Evolutionary conservation across 2,797 vertebrate genomes (phyloP), one percentile per base, ranked within the genome.

Genomic region (Pteronotus mesoamericanus): DNA sequence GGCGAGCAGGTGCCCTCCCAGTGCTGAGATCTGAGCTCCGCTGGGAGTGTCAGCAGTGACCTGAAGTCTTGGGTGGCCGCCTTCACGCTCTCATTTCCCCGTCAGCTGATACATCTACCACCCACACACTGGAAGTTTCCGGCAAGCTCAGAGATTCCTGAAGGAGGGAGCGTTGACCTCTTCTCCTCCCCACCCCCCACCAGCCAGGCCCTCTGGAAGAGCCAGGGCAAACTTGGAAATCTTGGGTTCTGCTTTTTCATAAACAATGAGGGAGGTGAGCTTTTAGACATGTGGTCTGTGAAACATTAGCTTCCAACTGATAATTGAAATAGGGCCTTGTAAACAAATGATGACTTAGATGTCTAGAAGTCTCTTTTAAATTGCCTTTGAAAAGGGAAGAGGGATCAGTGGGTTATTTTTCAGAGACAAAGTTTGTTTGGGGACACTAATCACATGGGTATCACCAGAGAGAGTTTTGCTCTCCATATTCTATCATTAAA

Each of bases 81-180:
- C 98, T 98, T 98, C 98, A 98, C 96, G 97, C 98, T 98, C 98
- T 96, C 97, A 97, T 98, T 98, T 99, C 98, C 98, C 97, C 98
- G 99, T 99, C 99, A 99, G 99, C 97, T 44, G 98, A 99, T 98
- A 99, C 97, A 97, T 97, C 98, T 98, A 98, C 99, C 98, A 98
- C 98, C 98, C 98, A 99, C 98, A 94, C 39, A 21, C 98, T 98
- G 98, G 98, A 98, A 97, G 96, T 96, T 98, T 98, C 98, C 96
- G 93, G 97, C 84, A 59, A 98, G 98, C 97, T 97, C 98, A 97
- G 96, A 98, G 98, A 98, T 89, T 95, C 98, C 97, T 95, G 95
- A 85, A 97, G 94, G 97, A 97, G 74, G 95, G 97, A 97, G 87
- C 53, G 75, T 92, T 97, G 98, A 98, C 98, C 98, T 98, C 97